Evolutionary conservation across 2,888 invertebrate species (phyloP).

Genomic region (Opisthograptis luteolata): DNA sequence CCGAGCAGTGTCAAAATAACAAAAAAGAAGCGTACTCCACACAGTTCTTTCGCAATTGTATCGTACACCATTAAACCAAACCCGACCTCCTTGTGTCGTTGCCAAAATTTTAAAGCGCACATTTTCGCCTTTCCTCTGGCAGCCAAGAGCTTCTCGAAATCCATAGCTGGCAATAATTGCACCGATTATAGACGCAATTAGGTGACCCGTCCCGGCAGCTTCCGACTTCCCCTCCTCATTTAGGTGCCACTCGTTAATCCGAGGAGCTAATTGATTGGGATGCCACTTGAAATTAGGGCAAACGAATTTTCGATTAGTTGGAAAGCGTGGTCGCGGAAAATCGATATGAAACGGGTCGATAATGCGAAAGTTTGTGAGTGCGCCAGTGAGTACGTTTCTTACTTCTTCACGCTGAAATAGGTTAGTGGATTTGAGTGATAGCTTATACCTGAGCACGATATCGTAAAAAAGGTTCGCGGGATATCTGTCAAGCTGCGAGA

Average conservation of each 20-base stretch:
- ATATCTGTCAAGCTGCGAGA: too few relatives aligned
- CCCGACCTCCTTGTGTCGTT: background rate
- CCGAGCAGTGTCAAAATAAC: too few relatives aligned
- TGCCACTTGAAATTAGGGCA: constrained; percentile 7
- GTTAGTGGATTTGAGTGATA: too few relatives aligned
- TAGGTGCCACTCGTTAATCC: constrained; percentile 16
- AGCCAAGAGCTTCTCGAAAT: constrained; percentile 11
- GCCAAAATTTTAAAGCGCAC: background rate
- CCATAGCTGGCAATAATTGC: constrained; percentile 31
- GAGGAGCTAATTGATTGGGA: constrained; percentile 24
- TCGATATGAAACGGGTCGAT: too few relatives aligned
- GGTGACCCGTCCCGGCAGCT: constrained; percentile 18
- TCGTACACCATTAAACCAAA: background rate
- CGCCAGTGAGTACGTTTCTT: too few relatives aligned
- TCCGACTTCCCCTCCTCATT: constrained; percentile 6
- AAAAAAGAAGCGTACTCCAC: too few relatives aligned
- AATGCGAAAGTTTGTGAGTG: too few relatives aligned
- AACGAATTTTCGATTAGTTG: constrained; percentile 6
- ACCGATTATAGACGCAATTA: constrained; percentile 33
- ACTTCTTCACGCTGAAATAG: too few relatives aligned
- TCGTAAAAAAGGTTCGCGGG: too few relatives aligned
- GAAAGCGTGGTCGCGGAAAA: too few relatives aligned
- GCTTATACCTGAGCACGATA: too few relatives aligned
- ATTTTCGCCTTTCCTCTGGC: constrained; percentile 1
- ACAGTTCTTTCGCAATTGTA: background rate